These are phyloP conservation scores for Cetoscarus ocellatus DNA, from an alignment of 2,797 vertebrate genomes.

Conservation along the genomic window DNA sequence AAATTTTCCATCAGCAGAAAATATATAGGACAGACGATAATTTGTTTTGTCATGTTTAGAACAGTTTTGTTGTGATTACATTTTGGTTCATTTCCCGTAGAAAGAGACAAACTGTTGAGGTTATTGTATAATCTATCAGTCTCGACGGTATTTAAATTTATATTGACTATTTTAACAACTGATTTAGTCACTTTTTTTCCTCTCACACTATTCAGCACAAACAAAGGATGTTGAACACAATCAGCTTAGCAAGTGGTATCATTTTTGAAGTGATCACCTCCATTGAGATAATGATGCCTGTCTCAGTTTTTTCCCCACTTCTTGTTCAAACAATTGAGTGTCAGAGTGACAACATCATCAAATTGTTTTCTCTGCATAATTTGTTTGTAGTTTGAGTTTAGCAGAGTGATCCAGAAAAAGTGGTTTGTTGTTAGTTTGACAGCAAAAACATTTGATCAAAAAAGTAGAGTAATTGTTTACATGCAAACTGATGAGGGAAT, in stretches of 20 bases:
- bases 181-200: background rate
- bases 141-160: background rate
- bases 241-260: background rate
- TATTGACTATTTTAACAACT: background rate
- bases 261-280: no score
- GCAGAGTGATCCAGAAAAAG: conserved; percentile 11
- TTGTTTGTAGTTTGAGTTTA: background rate
- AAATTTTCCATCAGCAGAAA: background rate
- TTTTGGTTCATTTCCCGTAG: no score
- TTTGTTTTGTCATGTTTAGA: background rate
- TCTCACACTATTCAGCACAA: background rate
- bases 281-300: no score
- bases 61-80: background rate
- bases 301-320: background rate
- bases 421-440: background rate
- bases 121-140: background rate
- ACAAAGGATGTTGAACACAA: background rate
- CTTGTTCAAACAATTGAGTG: conserved; percentile 6
- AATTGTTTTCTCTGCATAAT: conserved; percentile 1
- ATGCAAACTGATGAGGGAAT: background rate
- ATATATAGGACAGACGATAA: background rate
- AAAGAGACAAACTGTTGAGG: no score
- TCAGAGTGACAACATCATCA: conserved; percentile 19
- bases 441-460: conserved; percentile 1
- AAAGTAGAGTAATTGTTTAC: background rate